These are phyloP conservation scores for Muscina levida DNA, from an alignment of 2,888 invertebrate species.

Conservation along the genomic window DNA sequence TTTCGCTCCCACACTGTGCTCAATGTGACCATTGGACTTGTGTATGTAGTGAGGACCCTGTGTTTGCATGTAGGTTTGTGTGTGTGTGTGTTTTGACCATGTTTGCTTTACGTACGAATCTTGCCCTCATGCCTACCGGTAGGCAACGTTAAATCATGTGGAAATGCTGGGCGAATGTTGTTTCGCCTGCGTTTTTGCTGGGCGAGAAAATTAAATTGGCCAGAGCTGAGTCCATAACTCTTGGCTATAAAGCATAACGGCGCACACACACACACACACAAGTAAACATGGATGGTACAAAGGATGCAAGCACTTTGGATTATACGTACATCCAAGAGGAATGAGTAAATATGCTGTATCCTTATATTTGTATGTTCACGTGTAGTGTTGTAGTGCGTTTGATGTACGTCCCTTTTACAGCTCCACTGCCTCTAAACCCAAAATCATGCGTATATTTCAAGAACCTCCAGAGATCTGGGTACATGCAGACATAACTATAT, in stretches of 20 bases:
- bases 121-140: slow-evolving; percentile 62
- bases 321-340: slow-evolving; percentile 20
- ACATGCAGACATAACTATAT: slow-evolving; percentile 47
- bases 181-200: slow-evolving; percentile 69
- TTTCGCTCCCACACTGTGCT: not conserved
- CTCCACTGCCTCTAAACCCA: slow-evolving; percentile 58
- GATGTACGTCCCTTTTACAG: slow-evolving; percentile 46
- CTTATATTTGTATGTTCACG: not conserved
- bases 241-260: slow-evolving; percentile 66
- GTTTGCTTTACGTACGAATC: slow-evolving; percentile 32
- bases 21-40: not conserved
- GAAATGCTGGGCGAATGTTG: slow-evolving; percentile 67
- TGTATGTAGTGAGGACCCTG: not conserved
- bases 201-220: slow-evolving; percentile 75
- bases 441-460: slow-evolving; percentile 53
- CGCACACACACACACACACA: slow-evolving; percentile 33
- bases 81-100: slow-evolving; percentile 25
- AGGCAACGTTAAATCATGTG: slow-evolving; percentile 69
- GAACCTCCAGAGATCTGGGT: slow-evolving; percentile 32
- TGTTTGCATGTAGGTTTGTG: slow-evolving; percentile 13
- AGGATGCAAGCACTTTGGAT: slow-evolving; percentile 48
- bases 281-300: too few relatives aligned
- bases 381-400: not conserved
- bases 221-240: slow-evolving; percentile 71
- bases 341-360: slow-evolving; percentile 37